Evolutionary conservation across 2,888 invertebrate genomes (phyloP).

Genomic region (Aromia moschata): DNA sequence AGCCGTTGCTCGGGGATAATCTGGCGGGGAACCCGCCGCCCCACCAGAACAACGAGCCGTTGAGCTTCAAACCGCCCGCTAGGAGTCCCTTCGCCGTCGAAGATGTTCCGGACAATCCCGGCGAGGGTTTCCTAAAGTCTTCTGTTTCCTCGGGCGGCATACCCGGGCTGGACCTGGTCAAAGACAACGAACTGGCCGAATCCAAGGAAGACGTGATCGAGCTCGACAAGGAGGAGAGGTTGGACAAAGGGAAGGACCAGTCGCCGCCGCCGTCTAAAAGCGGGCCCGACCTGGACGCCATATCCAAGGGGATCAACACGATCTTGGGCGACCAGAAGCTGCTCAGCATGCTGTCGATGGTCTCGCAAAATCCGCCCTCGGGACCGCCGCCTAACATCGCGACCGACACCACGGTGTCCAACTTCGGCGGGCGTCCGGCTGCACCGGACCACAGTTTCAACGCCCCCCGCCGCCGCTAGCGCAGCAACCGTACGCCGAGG

Average conservation of each 20-base stretch:
- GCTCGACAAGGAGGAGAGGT: slow-evolving; percentile 26
- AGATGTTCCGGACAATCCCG: slow-evolving; percentile 30
- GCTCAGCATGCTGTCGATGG: slow-evolving; percentile 68
- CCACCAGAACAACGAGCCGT: slow-evolving; percentile 53
- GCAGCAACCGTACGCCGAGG: slow-evolving; percentile 24
- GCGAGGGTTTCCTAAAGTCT: slow-evolving; percentile 40
- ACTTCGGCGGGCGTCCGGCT: slow-evolving; percentile 18
- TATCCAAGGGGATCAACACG: slow-evolving; percentile 70
- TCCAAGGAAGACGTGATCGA: slow-evolving; percentile 34
- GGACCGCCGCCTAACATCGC: slow-evolving; percentile 27
- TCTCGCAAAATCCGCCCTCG: slow-evolving; percentile 55
- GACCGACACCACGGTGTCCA: slow-evolving; percentile 49
- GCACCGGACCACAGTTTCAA: slow-evolving; percentile 28
- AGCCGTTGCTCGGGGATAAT: slow-evolving; percentile 16
- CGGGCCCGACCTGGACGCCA: slow-evolving; percentile 68
- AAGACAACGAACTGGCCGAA: slow-evolving; percentile 54
- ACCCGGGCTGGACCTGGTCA: slow-evolving; percentile 78
- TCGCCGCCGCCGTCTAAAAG: slow-evolving; percentile 16
- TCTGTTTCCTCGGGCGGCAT: slow-evolving; percentile 65
- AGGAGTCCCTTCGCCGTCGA: slow-evolving; percentile 17
- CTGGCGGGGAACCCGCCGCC: slow-evolving; percentile 50
- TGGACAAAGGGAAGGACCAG: slow-evolving; percentile 25
- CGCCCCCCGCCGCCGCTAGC: slow-evolving; percentile 33
- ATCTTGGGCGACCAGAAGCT: slow-evolving; percentile 73
- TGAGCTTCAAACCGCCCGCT: slow-evolving; percentile 48